Evolutionary conservation across 2,797 vertebrate species (phyloP), one percentile per base, ranked within the genome.

Genomic region (Danio albolineatus): DNA sequence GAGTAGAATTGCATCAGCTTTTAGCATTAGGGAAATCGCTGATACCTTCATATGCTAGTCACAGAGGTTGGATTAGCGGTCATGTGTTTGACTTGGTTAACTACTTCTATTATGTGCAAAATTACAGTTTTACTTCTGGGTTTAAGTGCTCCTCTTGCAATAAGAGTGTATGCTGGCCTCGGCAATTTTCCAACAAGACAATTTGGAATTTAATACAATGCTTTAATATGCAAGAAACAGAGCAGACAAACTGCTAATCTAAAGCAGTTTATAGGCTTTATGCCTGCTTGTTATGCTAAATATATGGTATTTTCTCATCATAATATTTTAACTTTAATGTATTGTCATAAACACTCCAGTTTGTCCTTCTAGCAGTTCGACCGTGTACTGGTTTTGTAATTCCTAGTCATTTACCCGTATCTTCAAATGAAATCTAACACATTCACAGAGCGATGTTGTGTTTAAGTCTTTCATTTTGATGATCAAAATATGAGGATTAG

Each of bases 51-150:
- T 54, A 46, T 65, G 64, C 38, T 60, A 60, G 78, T 67, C 57
- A 61, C 67, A 46, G 61, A 0, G 21, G 59, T 69, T 59, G 73
- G 70, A 84, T 71, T 77, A 74, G 54, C 48, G 43, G 62, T 60
- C n/a, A 19, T 78, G 65, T 61, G 54, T 61, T 69, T 78, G 44
- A 78, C 65, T 78, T 70, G 9, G 75, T 59, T 60, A 78, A 78
- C 56, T 61, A 51, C 76, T 53, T 60, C n/a, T 28, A 60, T 78
- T 70, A 78, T 48, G 56, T 17, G 10, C 36, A 70, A 61, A 71
- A 78, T 61, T 43, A 53, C 17, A 71, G 28, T 44, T 71, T 53
- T 39, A 43, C 38, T 70, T 39, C 53, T 48, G 41, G 43, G 41
- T 49, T 62, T 61, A 71, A 61, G 66, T 76, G 61, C 46, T 65